Conservation (phyloP, 2,113 vertebrate species). For the Lophotis ruficrista region DNA sequence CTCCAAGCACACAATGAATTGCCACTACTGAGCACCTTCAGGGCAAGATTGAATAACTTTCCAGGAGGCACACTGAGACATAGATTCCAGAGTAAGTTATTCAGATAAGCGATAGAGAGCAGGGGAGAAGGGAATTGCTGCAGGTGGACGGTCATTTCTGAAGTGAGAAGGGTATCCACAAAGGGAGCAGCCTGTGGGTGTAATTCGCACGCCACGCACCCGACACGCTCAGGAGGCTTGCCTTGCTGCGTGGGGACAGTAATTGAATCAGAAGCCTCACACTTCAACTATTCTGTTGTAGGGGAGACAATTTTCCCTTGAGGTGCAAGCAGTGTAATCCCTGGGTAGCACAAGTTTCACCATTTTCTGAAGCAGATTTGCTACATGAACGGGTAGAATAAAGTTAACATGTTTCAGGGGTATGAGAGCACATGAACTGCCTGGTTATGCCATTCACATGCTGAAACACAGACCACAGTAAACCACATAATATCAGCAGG, state of each 20-base stretch:
- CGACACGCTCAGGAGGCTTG: not conserved
- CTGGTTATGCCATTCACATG: not conserved
- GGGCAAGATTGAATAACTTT: not conserved
- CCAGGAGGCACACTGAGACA: not conserved
- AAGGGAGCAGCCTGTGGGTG: not conserved
- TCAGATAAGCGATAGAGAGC: not conserved
- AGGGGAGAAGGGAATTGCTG: not conserved
- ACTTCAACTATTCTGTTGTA: not conserved
- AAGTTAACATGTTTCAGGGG: not conserved
- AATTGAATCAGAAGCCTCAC: not conserved
- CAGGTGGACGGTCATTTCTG: not conserved
- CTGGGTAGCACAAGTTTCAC: not conserved
- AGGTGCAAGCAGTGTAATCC: not conserved
- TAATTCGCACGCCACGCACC: not conserved
- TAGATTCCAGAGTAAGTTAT: not conserved
- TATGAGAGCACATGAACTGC: not conserved
- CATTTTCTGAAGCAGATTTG: not conserved
- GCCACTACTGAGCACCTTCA: not conserved
- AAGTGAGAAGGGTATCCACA: not conserved
- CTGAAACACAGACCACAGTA: not conserved
- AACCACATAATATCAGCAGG: not conserved
- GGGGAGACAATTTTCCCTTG: not conserved
- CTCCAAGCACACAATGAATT: not conserved
- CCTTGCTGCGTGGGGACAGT: not conserved
- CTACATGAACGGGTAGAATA: not conserved